Percentiles rank a stretch among this genome's conserved stretches.
These are phyloP conservation scores for Cryptocheilus praepositus DNA, from an alignment of 2,888 invertebrate genomes.

Conservation along the genomic window DNA sequence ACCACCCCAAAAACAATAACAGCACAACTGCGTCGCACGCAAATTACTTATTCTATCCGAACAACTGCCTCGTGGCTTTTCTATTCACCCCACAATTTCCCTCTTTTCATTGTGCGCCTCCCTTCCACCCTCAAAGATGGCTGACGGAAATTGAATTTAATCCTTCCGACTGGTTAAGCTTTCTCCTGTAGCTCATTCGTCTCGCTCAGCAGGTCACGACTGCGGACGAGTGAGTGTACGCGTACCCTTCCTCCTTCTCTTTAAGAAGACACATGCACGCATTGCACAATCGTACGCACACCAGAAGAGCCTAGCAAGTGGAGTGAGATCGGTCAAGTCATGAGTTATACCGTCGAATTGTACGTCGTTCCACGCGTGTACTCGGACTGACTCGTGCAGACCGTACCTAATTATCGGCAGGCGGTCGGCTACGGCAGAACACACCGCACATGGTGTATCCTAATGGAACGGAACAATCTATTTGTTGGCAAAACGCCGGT, in stretches of 20 bases:
- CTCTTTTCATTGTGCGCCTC: neutral
- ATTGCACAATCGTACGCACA: conserved; percentile 9
- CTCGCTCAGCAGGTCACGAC: conserved; percentile 54
- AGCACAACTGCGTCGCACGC: no score
- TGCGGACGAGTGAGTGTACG: conserved; percentile 9
- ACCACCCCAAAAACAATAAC: no score
- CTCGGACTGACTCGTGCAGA: conserved; percentile 42
- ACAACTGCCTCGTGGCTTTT: no score
- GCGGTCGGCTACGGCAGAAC: conserved; percentile 48
- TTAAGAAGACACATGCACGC: neutral
- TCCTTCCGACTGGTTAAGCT: conserved; percentile 50
- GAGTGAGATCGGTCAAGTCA: conserved; percentile 16
- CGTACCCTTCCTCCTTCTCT: conserved; percentile 5
- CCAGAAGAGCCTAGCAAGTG: no score
- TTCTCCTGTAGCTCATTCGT: conserved; percentile 46
- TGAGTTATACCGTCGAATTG: conserved; percentile 56
- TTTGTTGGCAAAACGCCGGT: conserved; percentile 35
- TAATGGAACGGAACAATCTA: conserved; percentile 52
- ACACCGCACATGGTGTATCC: conserved; percentile 43
- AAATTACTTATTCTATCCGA: no score
- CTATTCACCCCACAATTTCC: no score
- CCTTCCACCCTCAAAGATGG: neutral
- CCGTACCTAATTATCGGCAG: conserved; percentile 63
- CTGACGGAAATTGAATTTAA: conserved; percentile 58
- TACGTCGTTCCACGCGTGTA: conserved; percentile 55